These are phyloP conservation scores for Archips xylosteana DNA, from an alignment of 2,888 invertebrate genomes.

Conservation along the genomic window DNA sequence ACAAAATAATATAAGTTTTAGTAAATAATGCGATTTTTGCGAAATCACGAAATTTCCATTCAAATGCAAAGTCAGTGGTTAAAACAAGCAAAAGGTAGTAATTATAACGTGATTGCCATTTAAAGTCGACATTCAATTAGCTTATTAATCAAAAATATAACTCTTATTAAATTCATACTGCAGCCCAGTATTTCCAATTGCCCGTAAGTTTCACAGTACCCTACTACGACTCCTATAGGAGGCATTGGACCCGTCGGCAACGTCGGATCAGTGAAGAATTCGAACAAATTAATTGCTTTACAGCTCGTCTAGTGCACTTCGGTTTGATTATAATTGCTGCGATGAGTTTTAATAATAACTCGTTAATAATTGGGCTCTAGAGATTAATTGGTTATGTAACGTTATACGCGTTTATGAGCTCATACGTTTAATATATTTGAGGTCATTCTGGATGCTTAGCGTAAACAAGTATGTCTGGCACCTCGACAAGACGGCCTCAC, in stretches of 20 bases:
- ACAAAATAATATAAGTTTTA: too few relatives aligned
- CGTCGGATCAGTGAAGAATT: constrained; percentile 65
- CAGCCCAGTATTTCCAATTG: background rate
- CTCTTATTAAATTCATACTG: constrained; percentile 11
- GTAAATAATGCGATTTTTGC: too few relatives aligned
- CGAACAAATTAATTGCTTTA: constrained; percentile 62
- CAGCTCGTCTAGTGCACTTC: constrained; percentile 48
- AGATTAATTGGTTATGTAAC: constrained; percentile 36
- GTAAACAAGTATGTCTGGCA: background rate
- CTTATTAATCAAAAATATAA: constrained; percentile 25
- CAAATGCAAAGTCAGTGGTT: too few relatives aligned
- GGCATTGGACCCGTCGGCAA: background rate
- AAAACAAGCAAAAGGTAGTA: too few relatives aligned
- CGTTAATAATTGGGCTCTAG: constrained; percentile 26
- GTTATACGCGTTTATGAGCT: background rate
- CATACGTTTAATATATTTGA: background rate
- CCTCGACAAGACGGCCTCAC: too few relatives aligned
- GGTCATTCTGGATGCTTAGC: background rate
- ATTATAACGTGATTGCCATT: constrained; percentile 8
- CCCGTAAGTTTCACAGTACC: background rate
- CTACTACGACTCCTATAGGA: background rate
- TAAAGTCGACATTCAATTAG: constrained; percentile 14
- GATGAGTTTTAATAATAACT: constrained; percentile 36
- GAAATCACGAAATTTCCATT: too few relatives aligned
- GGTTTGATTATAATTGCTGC: constrained; percentile 40